Evolutionary conservation across 2,888 invertebrate species (phyloP).

Genomic region (Pogonocherus hispidulus): DNA sequence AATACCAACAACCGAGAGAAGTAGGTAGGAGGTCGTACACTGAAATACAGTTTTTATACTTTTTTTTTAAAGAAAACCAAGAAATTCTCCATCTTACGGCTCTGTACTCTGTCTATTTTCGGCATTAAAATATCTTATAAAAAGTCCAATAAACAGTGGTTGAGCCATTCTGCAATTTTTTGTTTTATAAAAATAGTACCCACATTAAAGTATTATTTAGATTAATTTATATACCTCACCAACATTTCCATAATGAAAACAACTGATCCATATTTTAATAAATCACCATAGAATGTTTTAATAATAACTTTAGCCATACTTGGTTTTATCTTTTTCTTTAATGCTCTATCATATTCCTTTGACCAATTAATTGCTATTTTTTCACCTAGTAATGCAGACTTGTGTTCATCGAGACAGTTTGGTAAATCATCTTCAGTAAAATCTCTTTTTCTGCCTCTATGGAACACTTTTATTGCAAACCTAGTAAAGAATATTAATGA

Average conservation of each 20-base stretch:
- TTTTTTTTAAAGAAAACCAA: not conserved
- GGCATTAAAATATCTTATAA: conserved; percentile 71
- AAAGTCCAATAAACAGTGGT: conserved; percentile 71
- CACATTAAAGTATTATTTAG: not conserved
- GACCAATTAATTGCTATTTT: conserved; percentile 75
- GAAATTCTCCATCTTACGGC: conserved; percentile 51
- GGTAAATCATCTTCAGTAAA: conserved; percentile 73
- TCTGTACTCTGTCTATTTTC: conserved; percentile 58
- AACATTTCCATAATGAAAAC: conserved; percentile 72
- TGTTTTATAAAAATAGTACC: not conserved
- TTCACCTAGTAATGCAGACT: conserved; percentile 74
- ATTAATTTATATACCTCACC: conserved; percentile 44
- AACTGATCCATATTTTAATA: conserved; percentile 73
- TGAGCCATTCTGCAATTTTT: conserved; percentile 68
- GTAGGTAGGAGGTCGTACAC: conserved; percentile 60
- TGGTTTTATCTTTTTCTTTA: conserved; percentile 69
- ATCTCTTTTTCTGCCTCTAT: conserved; percentile 58
- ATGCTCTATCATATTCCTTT: conserved; percentile 70
- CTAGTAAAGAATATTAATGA: conserved; percentile 28
- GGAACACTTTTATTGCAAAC: conserved; percentile 61
- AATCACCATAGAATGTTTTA: conserved; percentile 72
- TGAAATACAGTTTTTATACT: conserved; percentile 30
- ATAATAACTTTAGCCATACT: conserved; percentile 73
- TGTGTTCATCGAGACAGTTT: conserved; percentile 75
- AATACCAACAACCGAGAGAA: conserved; percentile 63